phyloP scores from a whole-genome alignment of 2,113 vertebrate genomes.

The Caretta caretta region DNA sequence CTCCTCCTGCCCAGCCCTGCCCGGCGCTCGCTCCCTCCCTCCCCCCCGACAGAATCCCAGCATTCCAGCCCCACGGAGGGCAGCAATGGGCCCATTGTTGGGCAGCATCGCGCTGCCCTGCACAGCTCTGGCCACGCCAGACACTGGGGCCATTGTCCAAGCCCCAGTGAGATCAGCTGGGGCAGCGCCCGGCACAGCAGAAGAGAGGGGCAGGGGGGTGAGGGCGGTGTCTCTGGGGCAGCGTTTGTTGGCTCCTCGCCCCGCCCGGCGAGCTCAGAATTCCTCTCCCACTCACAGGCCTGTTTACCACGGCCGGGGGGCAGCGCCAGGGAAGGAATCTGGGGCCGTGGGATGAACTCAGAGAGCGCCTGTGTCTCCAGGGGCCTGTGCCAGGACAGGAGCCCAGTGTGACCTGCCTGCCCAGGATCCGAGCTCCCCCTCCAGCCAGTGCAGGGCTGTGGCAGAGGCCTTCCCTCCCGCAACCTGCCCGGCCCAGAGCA shows the following conservation, averaged over 20 bases:
- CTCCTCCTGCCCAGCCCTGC: neutral
- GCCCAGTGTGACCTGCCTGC: neutral
- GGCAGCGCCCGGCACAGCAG: constrained; percentile 18
- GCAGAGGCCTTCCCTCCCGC: neutral
- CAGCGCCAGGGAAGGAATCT: accelerated
- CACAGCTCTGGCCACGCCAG: constrained; percentile 65
- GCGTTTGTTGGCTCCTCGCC: neutral
- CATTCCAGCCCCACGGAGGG: constrained; percentile 75
- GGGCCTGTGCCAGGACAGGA: neutral
- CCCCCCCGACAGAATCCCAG: constrained; percentile 63
- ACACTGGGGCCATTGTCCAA: constrained; percentile 83
- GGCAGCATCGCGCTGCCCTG: constrained; percentile 68
- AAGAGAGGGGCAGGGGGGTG: neutral
- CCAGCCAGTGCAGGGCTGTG: accelerated
- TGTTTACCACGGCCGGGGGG: neutral
- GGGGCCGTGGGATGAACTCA: accelerated
- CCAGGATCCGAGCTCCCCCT: neutral
- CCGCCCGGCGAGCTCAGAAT: constrained; percentile 60
- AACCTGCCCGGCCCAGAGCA: neutral
- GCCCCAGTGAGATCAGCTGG: constrained; percentile 34
- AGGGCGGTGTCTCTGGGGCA: constrained; percentile 56
- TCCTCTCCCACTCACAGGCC: constrained; percentile 75
- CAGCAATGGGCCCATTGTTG: constrained; percentile 89
- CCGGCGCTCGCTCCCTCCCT: neutral
- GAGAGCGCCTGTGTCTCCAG: accelerated